Base-by-base conservation (phyloP, 2,113 vertebrate species). In the Columbina picui region DNA sequence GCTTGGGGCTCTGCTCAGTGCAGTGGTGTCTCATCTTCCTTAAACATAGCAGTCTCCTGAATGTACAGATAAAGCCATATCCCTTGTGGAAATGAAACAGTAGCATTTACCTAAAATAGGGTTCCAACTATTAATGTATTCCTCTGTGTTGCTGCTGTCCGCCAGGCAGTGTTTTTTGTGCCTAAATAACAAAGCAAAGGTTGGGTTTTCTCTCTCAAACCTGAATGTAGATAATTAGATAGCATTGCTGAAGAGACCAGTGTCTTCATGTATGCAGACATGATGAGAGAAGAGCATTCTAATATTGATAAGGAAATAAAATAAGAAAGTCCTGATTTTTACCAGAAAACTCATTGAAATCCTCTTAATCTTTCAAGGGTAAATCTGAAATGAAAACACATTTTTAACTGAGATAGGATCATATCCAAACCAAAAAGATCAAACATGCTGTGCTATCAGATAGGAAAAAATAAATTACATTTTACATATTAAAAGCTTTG, bases 401-500 rank as follows among this genome's bases (percentile, higher is more conserved):
- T 39, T 89, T 94, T 92, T 84, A 85, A 86, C 76, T 67, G 43
- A 96, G 68, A 76, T 92, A 81, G 38, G 90, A 93, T 93, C 65
- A 55, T 86, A 93, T 70, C 61, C 55, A 86, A 85, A 86, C 21
- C 17, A 55, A 64, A 21, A 67, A 86, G 73, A 94, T 96, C 84
- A 97, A 93, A 91, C 92, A 56, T 43, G 3, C 26, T 91, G 19
- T 53, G 12, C 67, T 87, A 96, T 94, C 61, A 82, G 79, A 86
- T 53, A 50, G 7, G 10, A 77, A 80, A 89, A 89, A 94, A 93
- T 59, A 86, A 90, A 95, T 80, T 93, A 47, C 47, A 59, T 90
- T 90, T 94, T 38, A 93, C 30, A 90, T 84, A 59, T 55, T 79
- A 68, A 95, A 96, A 87, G 76, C 65, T 96, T 89, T 94, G 87